These are phyloP conservation scores for Potamilus streckersoni DNA, from an alignment of 1,140 invertebrate genomes.

Conservation along the genomic window DNA sequence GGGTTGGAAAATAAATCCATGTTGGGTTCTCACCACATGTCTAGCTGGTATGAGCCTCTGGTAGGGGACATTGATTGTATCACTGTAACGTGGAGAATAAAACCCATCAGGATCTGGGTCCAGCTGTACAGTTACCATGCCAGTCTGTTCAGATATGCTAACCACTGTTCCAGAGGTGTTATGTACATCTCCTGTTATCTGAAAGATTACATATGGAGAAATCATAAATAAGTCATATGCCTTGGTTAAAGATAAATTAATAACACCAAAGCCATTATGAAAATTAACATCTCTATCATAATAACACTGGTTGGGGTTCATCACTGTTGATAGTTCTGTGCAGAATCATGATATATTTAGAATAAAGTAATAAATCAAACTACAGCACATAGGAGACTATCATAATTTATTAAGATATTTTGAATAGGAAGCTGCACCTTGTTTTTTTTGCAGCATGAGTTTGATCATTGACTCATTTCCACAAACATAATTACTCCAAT, in stretches of 20 bases:
- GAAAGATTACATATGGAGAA: background rate
- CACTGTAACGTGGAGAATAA: conserved; percentile 47
- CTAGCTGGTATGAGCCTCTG: conserved; percentile 53
- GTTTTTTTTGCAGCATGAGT: too few relatives aligned
- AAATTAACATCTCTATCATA: background rate
- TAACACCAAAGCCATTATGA: background rate
- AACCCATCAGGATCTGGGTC: conserved; percentile 28
- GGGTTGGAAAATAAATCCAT: background rate
- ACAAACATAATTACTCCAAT: background rate
- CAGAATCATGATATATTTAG: too few relatives aligned
- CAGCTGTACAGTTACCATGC: conserved; percentile 58
- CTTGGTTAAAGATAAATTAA: background rate
- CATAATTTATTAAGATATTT: too few relatives aligned
- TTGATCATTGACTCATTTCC: too few relatives aligned
- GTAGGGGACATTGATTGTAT: conserved; percentile 61
- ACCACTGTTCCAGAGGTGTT: conserved; percentile 53
- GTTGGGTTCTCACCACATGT: conserved; percentile 50
- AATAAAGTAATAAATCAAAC: too few relatives aligned
- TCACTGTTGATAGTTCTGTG: background rate
- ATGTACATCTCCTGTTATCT: conserved; percentile 58
- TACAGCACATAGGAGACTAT: too few relatives aligned
- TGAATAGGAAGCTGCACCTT: too few relatives aligned
- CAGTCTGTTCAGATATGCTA: conserved; percentile 64
- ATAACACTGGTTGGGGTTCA: background rate
- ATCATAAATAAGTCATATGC: background rate